These are phyloP conservation scores for Caenorhabditis drosophilae DNA, from an alignment of 2,888 invertebrate genomes.

Conservation along the genomic window DNA sequence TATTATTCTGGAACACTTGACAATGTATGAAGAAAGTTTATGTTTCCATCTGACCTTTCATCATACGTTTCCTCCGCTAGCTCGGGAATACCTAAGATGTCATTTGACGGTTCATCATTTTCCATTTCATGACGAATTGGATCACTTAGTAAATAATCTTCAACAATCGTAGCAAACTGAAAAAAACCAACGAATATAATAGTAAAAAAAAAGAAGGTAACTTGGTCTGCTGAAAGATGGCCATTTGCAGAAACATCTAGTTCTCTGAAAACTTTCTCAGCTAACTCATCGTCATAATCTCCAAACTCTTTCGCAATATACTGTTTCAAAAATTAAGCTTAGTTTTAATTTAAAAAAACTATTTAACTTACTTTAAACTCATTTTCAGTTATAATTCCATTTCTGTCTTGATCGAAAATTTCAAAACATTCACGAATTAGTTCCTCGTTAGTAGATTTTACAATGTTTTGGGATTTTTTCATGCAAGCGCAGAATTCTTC, in stretches of 20 bases:
- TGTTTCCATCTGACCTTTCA: slow-evolving; percentile 7
- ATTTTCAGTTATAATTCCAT: slow-evolving; percentile 65
- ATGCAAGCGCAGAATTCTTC: slow-evolving; percentile 69
- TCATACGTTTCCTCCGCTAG: slow-evolving; percentile 14
- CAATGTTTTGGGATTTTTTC: slow-evolving; percentile 67
- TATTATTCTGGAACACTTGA: slow-evolving; percentile 27
- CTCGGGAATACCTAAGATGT: no score
- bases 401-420: slow-evolving; percentile 66
- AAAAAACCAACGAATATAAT: no score
- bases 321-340: slow-evolving; percentile 42
- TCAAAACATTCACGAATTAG: slow-evolving; percentile 66
- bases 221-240: slow-evolving; percentile 66
- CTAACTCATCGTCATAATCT: slow-evolving; percentile 64
- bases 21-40: slow-evolving; percentile 19
- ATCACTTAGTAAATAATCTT: slow-evolving; percentile 63
- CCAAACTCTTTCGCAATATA: slow-evolving; percentile 68
- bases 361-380: slow-evolving; percentile 63
- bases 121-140: slow-evolving; percentile 30
- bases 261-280: slow-evolving; percentile 67
- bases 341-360: not conserved
- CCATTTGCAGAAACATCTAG: slow-evolving; percentile 68
- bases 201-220: slow-evolving; percentile 4
- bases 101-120: slow-evolving; percentile 17
- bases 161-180: slow-evolving; percentile 64
- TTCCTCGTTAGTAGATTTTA: slow-evolving; percentile 66